Evolutionary conservation across 2,888 invertebrate species (phyloP), one percentile per base, ranked within the genome.

Genomic region (Endotricha flammealis): DNA sequence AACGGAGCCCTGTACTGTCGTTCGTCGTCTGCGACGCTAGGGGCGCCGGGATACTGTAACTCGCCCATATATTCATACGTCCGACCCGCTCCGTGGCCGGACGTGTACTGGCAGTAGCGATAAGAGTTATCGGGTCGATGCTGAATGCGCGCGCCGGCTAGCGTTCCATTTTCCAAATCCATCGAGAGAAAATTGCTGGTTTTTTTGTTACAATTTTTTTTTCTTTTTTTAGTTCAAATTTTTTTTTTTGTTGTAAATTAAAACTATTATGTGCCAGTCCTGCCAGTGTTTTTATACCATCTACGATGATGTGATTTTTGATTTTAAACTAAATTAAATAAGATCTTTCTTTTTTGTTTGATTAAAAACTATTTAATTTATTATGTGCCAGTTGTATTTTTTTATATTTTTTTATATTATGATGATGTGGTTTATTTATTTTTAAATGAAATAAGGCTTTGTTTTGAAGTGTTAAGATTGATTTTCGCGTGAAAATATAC

Each of bases 1-100:
- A 85, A 83, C n/a, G 85, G 85, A 17, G 80, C 82, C 43, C 85
- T 56, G 42, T 82, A 83, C 37, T 85, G 83, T 42, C 85, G 48
- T 11, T 85, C 85, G 63, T 85, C 85, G 44, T 85, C 85, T 32
- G 57, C 62, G 57, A 81, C 77, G 68, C 75, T 72, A 13, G 79
- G 78, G 22, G 74, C 79, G 61, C 85, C 85, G 40, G 83, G 78
- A 50, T 80, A 83, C 48, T 83, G 83, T 41, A 85, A 53, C 40
- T 85, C 85, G 39, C 85, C 85, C 85, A 85, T 85, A 32, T 36
- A 49, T 36, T 38, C 51, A 57, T 47, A 47, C 65, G 64, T 52
- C 58, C 57, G 53, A 46, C 51, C 63, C 17, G 37, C 39, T 28
- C 49, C 46, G 32, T 27, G 56, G 56, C 43, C 57, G 63, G 56